These are phyloP conservation scores for Balearica regulorum DNA, from an alignment of 2,797 vertebrate genomes.

Conservation along the genomic window DNA sequence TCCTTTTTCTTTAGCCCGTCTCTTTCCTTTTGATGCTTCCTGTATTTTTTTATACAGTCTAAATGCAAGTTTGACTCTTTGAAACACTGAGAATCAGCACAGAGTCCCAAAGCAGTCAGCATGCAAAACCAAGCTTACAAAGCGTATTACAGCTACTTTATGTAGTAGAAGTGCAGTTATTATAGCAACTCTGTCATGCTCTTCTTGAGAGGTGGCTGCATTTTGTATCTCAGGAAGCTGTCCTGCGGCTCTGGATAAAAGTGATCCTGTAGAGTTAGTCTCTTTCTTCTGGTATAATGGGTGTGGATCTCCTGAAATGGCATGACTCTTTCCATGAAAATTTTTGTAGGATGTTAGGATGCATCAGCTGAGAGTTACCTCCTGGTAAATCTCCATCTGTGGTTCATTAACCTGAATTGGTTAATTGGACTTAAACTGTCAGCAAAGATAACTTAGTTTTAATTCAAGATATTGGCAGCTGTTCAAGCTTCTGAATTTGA, in stretches of 20 bases:
- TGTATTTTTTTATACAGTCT: neutral
- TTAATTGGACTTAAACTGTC: conserved; percentile 12
- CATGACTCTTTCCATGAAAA: neutral
- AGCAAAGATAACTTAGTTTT: neutral
- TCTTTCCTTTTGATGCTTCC: neutral
- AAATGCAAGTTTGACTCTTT: neutral
- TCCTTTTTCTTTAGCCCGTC: neutral
- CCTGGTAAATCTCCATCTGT: neutral
- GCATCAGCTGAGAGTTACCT: neutral
- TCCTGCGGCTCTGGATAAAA: neutral
- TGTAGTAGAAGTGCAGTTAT: neutral
- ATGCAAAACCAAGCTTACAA: neutral
- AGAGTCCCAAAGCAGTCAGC: neutral
- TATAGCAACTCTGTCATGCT: neutral
- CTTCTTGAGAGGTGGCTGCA: neutral
- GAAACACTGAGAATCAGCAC: neutral
- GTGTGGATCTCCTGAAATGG: neutral
- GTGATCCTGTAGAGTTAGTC: neutral
- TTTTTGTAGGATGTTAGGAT: neutral
- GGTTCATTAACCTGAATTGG: neutral
- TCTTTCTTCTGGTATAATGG: neutral
- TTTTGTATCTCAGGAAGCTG: neutral
- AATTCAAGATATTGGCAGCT: neutral
- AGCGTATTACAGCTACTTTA: neutral
- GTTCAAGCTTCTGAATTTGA: neutral